phyloP scores from a whole-genome alignment of 1,140 invertebrate genomes.

The Papilio machaon region DNA sequence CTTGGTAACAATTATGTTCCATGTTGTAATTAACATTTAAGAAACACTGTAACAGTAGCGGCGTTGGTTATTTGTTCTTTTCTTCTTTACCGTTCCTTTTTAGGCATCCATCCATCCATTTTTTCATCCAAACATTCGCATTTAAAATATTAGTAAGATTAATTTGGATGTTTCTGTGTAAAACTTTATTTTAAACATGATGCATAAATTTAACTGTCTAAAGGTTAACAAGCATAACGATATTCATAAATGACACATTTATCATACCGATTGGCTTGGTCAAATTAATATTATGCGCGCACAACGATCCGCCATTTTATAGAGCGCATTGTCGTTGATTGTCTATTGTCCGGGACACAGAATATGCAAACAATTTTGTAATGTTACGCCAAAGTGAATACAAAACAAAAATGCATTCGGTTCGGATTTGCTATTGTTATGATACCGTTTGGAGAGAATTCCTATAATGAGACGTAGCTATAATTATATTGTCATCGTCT shows the following conservation, averaged over 20 bases:
- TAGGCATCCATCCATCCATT: no score
- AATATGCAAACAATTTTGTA: slow-evolving; percentile 12
- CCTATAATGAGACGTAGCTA: neutral
- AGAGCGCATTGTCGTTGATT: slow-evolving; percentile 19
- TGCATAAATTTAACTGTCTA: neutral
- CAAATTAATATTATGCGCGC: slow-evolving; percentile 12
- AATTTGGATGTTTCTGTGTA: no score
- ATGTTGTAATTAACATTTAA: neutral
- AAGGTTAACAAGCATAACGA: neutral
- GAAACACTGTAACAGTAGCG: neutral
- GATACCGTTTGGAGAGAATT: neutral
- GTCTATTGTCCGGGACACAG: slow-evolving; percentile 11
- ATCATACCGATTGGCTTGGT: neutral
- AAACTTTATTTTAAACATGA: neutral
- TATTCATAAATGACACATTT: slow-evolving; percentile 14
- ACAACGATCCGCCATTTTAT: slow-evolving; percentile 27
- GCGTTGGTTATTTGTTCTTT: neutral
- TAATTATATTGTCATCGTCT: neutral
- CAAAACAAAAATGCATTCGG: slow-evolving; percentile 3
- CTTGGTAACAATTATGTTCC: neutral
- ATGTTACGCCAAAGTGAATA: neutral
- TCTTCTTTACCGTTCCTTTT: neutral
- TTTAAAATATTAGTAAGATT: no score
- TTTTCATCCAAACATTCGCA: no score
- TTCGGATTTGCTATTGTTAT: neutral